Evolutionary conservation across 2,113 vertebrate genomes (phyloP).

Genomic region (Noturus placidus): DNA sequence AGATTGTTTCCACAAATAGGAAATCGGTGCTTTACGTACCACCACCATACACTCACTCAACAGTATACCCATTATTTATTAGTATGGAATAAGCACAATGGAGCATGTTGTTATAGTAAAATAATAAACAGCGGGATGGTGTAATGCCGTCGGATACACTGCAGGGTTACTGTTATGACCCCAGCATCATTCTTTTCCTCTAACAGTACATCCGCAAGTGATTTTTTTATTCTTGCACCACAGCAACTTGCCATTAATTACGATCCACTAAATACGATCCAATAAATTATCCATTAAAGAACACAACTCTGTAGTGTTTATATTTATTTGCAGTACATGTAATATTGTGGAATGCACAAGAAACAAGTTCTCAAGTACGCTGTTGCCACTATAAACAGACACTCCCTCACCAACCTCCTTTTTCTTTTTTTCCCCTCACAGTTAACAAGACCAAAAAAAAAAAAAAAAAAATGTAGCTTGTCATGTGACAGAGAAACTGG

Average conservation of each 20-base stretch:
- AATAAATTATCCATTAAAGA: no score
- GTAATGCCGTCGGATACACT: neutral
- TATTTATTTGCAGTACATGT: no score
- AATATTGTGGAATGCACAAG: no score
- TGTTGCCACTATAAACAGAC: no score
- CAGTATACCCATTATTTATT: neutral
- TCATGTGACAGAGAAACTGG: no score
- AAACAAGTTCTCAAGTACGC: no score
- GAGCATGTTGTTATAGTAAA: no score
- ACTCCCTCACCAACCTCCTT: no score
- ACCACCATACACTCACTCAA: neutral
- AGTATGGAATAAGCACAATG: neutral
- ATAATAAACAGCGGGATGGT: neutral
- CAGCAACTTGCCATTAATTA: neutral
- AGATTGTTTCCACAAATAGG: neutral
- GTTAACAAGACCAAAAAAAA: no score
- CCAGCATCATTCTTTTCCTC: neutral
- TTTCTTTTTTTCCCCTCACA: no score
- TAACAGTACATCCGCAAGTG: neutral
- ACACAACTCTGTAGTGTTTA: neutral
- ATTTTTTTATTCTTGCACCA: neutral
- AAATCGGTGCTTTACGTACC: neutral
- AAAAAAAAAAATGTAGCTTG: no score
- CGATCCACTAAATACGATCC: no score
- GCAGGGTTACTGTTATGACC: neutral